Evolutionary conservation across 1,140 invertebrate genomes (phyloP).

Genomic region (Drosophila biarmipes): DNA sequence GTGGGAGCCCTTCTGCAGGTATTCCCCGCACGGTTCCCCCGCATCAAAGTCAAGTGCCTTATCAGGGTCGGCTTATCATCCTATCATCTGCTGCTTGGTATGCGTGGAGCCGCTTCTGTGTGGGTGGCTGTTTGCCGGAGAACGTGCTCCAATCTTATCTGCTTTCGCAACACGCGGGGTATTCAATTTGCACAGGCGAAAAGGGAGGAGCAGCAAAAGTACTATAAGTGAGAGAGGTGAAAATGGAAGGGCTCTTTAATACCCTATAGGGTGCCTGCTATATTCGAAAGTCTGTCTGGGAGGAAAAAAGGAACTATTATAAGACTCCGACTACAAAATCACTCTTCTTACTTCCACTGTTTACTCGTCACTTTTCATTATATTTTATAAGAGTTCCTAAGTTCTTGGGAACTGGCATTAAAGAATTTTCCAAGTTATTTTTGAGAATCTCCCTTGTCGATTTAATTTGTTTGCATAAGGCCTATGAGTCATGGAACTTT

Average conservation of each 20-base stretch:
- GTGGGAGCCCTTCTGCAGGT: background rate
- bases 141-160: slow-evolving; percentile 59
- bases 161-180: slow-evolving; percentile 29
- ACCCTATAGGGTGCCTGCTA: slow-evolving; percentile 6
- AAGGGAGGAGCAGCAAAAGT: slow-evolving; percentile 17
- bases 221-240: slow-evolving; percentile 8
- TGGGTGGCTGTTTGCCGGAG: slow-evolving; percentile 26
- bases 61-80: slow-evolving; percentile 58
- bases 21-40: slow-evolving; percentile 21
- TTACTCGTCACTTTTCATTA: background rate
- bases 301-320: background rate
- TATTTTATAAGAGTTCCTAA: background rate
- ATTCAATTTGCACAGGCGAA: slow-evolving; percentile 50
- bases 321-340: too few relatives aligned
- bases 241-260: background rate
- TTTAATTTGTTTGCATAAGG: background rate
- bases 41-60: slow-evolving; percentile 72
- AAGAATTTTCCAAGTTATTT: background rate
- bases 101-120: slow-evolving; percentile 44
- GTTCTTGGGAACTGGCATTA: background rate
- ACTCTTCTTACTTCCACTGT: too few relatives aligned
- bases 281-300: background rate
- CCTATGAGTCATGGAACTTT: background rate
- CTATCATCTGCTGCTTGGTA: slow-evolving; percentile 61
- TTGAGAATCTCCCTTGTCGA: background rate